A percentile compares a stretch with the other conserved stretches of the same genome.
Evolutionary conservation across 2,888 invertebrate species (phyloP).

Genomic region (Oscheius onirici): DNA sequence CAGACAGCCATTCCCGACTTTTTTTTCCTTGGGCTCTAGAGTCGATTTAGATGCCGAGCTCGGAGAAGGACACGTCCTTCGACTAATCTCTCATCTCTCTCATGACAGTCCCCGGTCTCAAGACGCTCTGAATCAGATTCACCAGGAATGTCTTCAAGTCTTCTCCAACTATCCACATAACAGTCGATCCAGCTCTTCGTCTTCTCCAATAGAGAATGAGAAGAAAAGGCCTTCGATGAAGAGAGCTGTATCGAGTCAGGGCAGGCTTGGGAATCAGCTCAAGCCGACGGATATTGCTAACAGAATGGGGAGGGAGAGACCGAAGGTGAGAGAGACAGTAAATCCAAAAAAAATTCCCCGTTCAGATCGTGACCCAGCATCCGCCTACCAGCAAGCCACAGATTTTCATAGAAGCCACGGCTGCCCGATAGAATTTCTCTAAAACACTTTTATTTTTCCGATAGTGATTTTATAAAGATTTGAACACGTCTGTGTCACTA

Average conservation of each 20-base stretch:
- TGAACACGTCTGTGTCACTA: too few species aligned
- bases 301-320: slow-evolving; percentile 5
- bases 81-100: slow-evolving; percentile 7
- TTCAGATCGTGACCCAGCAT: slow-evolving; percentile 25
- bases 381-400: slow-evolving; percentile 23
- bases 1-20: background rate
- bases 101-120: slow-evolving; percentile 15
- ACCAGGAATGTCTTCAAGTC: slow-evolving; percentile 21
- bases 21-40: background rate
- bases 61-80: slow-evolving; percentile 12
- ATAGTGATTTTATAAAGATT: background rate
- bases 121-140: slow-evolving; percentile 9
- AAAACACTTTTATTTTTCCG: background rate
- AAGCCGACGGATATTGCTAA: slow-evolving; percentile 26
- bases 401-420: slow-evolving; percentile 10
- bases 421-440: background rate
- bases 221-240: background rate
- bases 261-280: slow-evolving; percentile 13
- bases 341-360: background rate
- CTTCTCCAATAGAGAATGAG: background rate
- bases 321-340: background rate
- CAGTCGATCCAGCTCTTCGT: background rate
- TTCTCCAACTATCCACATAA: slow-evolving; percentile 23
- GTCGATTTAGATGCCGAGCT: slow-evolving; percentile 9
- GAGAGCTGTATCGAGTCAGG: slow-evolving; percentile 1